Evolutionary conservation across 2,113 vertebrate species (phyloP), one percentile per base, ranked within the genome.

Genomic region (Protobothrops mucrosquamatus): DNA sequence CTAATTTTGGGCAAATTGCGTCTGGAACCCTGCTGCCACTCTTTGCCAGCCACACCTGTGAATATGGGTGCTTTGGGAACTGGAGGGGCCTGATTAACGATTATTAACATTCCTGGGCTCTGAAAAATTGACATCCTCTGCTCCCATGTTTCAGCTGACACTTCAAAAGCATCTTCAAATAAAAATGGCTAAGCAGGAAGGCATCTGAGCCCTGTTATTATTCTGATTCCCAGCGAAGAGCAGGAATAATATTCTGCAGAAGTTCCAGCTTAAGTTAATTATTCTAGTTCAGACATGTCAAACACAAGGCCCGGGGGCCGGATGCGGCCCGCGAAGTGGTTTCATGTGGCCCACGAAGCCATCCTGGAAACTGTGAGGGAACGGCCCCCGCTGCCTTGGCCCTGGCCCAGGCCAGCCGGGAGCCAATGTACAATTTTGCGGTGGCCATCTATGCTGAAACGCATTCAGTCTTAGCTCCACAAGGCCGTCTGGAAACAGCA

Each of bases 81-180:
- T 4, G 86, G 5, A n/a, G 23, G 34, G 7, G 24, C 1, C 86
- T 92, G 61, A 43, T 57, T n/a, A 81, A 74, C 85, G 34, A n/a
- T 48, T 22, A 92, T 92, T 57, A 85, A 88, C 54, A 92, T 89
- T 92, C 54, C 39, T 85, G 43, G 88, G 57, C 39, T 89, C 24
- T 48, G 26, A 34, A 29, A 59, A 48, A 81, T 34, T 12, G 20
- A 57, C 20, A 24, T 57, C 54, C 64, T 81, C 64, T 59, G 18
- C 89, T 85, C 48, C 48, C 52, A 23, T 48, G 48, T 89, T 89
- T 89, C 54, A 89, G 61, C 64, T 85, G 39, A 52, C 61, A 89
- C 10, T 57, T 92, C 52, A 85, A 34, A 88, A 56, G 23, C 7
- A 2, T 56, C 9, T 89, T 51, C 85, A 23, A 26, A 39, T 56